Conservation (phyloP, 2,113 vertebrate species). For the Nerophis ophidion region DNA sequence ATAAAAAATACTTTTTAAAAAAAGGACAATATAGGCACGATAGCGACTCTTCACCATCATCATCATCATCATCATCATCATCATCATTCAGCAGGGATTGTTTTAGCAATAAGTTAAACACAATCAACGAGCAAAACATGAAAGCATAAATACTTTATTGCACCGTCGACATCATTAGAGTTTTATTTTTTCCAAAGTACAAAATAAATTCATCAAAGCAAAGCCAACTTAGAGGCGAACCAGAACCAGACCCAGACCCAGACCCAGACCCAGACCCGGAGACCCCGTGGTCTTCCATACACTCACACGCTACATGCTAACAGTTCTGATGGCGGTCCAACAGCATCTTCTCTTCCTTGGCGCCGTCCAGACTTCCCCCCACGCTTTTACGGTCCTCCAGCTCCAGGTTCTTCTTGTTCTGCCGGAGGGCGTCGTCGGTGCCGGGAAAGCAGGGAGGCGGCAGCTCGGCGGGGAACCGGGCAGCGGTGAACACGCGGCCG, state of each 20-base stretch:
- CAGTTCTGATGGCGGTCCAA: slow-evolving; percentile 39
- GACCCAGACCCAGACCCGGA: neutral
- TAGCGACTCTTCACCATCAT: neutral
- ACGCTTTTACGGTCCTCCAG: slow-evolving; percentile 53
- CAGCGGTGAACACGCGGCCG: slow-evolving; percentile 15
- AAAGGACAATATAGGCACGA: neutral
- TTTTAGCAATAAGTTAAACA: slow-evolving; percentile 36
- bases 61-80: slow-evolving; percentile 7
- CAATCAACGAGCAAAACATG: neutral
- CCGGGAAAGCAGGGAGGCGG: slow-evolving; percentile 10
- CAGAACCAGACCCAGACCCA: neutral
- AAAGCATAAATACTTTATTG: slow-evolving; percentile 43
- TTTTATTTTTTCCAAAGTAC: slow-evolving; percentile 7
- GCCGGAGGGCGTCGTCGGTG: slow-evolving; percentile 27
- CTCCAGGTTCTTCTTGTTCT: slow-evolving; percentile 67
- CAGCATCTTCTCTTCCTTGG: slow-evolving; percentile 63
- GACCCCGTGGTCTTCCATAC: neutral
- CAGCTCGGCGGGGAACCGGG: slow-evolving; percentile 35
- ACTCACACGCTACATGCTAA: neutral
- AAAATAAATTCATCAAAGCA: slow-evolving; percentile 15
- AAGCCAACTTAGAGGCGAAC: neutral
- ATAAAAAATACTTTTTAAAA: slow-evolving; percentile 17
- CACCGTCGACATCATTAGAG: slow-evolving; percentile 25
- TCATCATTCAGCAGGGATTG: neutral
- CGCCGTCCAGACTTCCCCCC: slow-evolving; percentile 54